Evolutionary conservation across 2,113 vertebrate species (phyloP).

Genomic region (Mystacornis crossleyi): DNA sequence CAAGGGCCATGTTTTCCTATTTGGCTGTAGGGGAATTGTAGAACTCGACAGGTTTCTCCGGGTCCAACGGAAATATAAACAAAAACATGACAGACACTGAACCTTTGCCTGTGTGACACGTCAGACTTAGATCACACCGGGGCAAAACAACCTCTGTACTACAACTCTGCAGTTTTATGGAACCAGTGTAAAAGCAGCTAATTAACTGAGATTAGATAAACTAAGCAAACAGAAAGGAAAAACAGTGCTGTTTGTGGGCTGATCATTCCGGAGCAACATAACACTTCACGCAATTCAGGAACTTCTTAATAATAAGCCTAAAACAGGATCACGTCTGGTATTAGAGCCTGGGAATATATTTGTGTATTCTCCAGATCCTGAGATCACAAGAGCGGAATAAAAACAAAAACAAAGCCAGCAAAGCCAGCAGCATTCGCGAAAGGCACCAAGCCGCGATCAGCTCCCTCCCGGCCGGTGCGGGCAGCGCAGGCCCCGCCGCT

Average conservation of each 20-base stretch:
- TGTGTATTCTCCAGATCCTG: background rate
- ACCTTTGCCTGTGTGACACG: conserved; percentile 14
- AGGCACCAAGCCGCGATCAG: fast-evolving
- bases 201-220: background rate
- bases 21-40: background rate
- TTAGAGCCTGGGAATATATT: fast-evolving
- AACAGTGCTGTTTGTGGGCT: fast-evolving
- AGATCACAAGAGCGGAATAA: background rate
- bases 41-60: background rate
- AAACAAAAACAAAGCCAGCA: background rate
- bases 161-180: background rate
- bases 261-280: background rate
- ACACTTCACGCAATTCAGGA: background rate
- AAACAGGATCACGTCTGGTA: too few relatives aligned
- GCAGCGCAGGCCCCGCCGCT: background rate
- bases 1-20: background rate
- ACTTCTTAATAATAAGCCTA: background rate
- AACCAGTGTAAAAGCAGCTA: background rate
- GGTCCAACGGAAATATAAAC: background rate
- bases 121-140: background rate
- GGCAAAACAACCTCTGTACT: background rate
- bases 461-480: background rate
- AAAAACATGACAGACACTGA: background rate
- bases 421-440: background rate
- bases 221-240: background rate